phyloP scores from a whole-genome alignment of 1,140 invertebrate genomes.

The Stegodyphus dumicola region DNA sequence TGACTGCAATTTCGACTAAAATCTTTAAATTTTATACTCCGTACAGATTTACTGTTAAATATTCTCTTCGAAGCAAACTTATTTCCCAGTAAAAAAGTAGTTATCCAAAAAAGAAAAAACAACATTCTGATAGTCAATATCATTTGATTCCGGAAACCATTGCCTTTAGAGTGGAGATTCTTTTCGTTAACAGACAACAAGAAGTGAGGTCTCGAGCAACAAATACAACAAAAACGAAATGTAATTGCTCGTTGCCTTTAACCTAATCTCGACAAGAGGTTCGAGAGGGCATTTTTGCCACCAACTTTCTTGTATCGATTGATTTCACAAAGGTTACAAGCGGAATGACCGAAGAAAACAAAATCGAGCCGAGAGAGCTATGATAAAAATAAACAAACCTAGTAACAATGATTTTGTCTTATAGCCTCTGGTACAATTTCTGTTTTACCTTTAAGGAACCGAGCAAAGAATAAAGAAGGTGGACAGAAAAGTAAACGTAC shows the following conservation, averaged over 20 bases:
- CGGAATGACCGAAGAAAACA: slow-evolving; percentile 2
- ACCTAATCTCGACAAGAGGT: slow-evolving; percentile 53
- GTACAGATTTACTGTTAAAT: no score
- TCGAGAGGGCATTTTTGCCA: slow-evolving; percentile 50
- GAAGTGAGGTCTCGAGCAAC: not conserved
- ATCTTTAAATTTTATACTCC: no score
- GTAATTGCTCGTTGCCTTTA: slow-evolving; percentile 59
- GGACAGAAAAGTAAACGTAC: not conserved
- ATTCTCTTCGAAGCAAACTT: no score
- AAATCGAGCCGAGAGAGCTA: not conserved
- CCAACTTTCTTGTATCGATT: slow-evolving; percentile 43
- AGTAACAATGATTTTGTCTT: slow-evolving; percentile 49
- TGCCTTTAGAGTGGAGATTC: slow-evolving; percentile 24
- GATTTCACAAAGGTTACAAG: slow-evolving; percentile 25
- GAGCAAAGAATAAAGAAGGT: slow-evolving; percentile 16
- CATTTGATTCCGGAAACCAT: no score
- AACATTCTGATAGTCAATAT: no score
- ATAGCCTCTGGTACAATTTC: slow-evolving; percentile 23
- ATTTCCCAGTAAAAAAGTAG: no score
- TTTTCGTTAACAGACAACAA: slow-evolving; percentile 42
- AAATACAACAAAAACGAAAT: slow-evolving; percentile 28
- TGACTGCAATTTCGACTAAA: no score
- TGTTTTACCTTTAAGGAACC: slow-evolving; percentile 34
- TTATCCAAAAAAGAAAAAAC: no score
- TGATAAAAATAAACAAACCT: slow-evolving; percentile 17